A percentile compares a stretch with the other conserved stretches of the same genome.
Conservation (phyloP, 2,797 vertebrate species). For the Pteropus rufus region DNA sequence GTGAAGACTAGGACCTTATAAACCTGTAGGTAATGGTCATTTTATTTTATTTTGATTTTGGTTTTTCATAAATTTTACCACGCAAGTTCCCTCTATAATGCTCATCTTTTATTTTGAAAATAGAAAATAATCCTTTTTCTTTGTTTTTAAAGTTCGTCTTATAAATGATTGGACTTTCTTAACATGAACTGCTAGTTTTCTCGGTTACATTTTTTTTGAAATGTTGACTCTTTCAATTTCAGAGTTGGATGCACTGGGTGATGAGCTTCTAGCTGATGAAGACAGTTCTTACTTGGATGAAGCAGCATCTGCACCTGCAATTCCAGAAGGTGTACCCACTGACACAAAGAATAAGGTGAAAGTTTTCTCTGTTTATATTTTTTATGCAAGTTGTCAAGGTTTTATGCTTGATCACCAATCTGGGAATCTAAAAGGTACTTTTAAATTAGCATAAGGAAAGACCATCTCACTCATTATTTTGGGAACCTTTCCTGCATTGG, state of each 20-base stretch:
- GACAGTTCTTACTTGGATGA: constrained; percentile 98
- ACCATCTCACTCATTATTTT: not conserved
- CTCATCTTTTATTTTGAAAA: constrained; percentile 38
- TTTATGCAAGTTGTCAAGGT: not conserved
- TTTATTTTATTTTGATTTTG: constrained; percentile 8
- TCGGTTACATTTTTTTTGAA: not conserved
- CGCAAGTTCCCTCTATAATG: not conserved
- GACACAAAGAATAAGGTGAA: constrained; percentile 93
- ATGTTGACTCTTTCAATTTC: constrained; percentile 62
- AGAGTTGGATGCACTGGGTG: constrained; percentile 97
- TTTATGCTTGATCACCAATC: constrained; percentile 1
- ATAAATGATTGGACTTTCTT: constrained; percentile 35
- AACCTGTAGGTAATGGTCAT: not conserved
- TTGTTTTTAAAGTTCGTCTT: constrained; percentile 24
- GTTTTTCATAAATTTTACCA: constrained; percentile 1
- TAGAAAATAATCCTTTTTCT: not conserved
- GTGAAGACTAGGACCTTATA: not conserved
- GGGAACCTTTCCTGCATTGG: not conserved
- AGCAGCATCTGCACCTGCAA: constrained; percentile 91
- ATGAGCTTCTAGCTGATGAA: constrained; percentile 94
- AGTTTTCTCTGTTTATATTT: constrained; percentile 24
- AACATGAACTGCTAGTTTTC: not conserved
- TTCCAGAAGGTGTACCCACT: constrained; percentile 93
- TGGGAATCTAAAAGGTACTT: not conserved
- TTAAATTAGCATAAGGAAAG: not conserved